Evolutionary conservation across 2,113 vertebrate species (phyloP), one percentile per base, ranked within the genome.

Genomic region (Monopterus albus): DNA sequence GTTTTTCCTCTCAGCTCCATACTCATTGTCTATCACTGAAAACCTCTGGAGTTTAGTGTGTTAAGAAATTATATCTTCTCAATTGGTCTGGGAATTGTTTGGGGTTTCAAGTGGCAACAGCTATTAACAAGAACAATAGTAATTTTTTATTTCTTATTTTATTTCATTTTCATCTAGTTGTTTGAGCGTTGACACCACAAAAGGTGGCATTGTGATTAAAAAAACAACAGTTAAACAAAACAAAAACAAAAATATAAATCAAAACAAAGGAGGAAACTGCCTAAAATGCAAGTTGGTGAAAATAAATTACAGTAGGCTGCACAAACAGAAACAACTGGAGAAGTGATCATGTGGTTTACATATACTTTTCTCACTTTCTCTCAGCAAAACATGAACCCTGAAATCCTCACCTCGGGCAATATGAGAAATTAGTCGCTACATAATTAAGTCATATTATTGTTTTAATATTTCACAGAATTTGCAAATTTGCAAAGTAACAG

Each of bases 341-440:
- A 42, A 3, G 3, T 8, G 23, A 29, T n/a, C 31, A 43, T 55
- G 50, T 28, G 50, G 33, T 57, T 81, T 70, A n/a, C 66, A 43
- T 36, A 46, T n/a, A 40, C 38, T 35, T 42, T n/a, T 62, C 29
- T 21, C 36, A 23, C 71, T 43, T 38, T 33, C 59, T 55, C 56
- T 68, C 56, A 74, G 73, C 50, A 70, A 79, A 79, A 59, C 55
- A 79, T 85, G 39, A 62, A n/a, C 52, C 64, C 35, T 53, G 45
- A 72, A 75, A 72, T 72, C 62, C 31, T 67, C 50, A 36, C 75
- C 66, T 28, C 51, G 33, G 63, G 71, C 66, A 38, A 60, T 4
- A 28, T 15, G 25, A 82, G 39, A 69, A 64, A 74, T 74, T 20
- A 82, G 51, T 75, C 61, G 56, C 20, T 9, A 70, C 51, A 31